Evolutionary conservation across 2,797 vertebrate species (phyloP), one percentile per base, ranked within the genome.

Genomic region (Gadopsis marmoratus): DNA sequence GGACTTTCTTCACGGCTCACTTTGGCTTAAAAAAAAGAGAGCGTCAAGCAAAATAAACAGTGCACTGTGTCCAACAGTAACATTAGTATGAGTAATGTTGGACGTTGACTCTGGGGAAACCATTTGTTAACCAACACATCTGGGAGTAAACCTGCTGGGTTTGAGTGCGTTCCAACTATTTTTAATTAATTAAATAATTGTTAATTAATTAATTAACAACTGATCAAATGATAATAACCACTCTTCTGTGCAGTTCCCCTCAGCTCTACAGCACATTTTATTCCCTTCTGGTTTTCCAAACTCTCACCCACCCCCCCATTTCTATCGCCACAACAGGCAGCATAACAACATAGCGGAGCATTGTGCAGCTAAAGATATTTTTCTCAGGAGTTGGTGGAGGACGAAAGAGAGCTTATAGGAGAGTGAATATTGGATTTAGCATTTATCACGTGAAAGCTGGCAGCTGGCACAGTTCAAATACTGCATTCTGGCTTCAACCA

Each of bases 1-100:
- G 35, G 63, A 64, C 29, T 71, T 54, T 51, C n/a, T 60, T 76
- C 60, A 72, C 65, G 53, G 29, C 45, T 31, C 31, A 45, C 68
- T 66, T 55, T 45, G 17, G 63, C 35, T 39, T 39, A 55, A 37
- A 55, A 35, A 45, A 59, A 37, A 31, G 33, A 14, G 7, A 37
- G 9, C 13, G 4, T 31, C 12, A 43, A 17, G 43, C 31, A 47
- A 48, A 23, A 70, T 16, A 35, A 21, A 39, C 2, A 33, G 39
- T 16, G 9, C 45, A 23, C 35, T 41, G 11, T 47, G 33, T 58
- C n/a, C 11, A 47, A 8, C 21, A 53, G 37, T 16, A 43, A 43
- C 50, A 53, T 9, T 53, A 31, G 35, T 47, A 17, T 41, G 29
- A 35, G 19, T 39, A 39, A 29, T 43, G 17, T 19, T 56, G 26